Evolutionary conservation across 2,888 invertebrate genomes (phyloP), one percentile per base, ranked within the genome.

Genomic region (Harpalus rubripes): DNA sequence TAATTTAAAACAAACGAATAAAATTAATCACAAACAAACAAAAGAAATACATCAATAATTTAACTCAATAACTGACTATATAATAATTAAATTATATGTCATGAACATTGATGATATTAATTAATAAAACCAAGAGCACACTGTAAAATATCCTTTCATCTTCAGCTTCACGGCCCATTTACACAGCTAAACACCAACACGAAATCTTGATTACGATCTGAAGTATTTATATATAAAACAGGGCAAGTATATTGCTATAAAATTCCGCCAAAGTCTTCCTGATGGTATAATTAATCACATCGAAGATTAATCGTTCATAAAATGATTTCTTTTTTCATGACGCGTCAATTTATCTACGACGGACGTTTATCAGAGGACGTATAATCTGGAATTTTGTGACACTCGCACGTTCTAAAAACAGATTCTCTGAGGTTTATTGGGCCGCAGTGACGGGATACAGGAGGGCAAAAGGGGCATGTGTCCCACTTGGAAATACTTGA

Each of bases 241-340:
- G 56, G 56, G 22, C 58, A 44, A 78, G 32, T 78, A 26, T 56
- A 58, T 58, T 22, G 74, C 18, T 12, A 74, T 52, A 74, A 78
- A 58, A 78, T 58, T 78, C 78, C 58, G 58, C 78, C 78, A 58
- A 78, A 78, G 32, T 58, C 78, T 80, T 59, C 39, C 56, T 18
- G 78, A 63, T 84, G 65, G 26, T 52, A 84, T 84, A 84, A 84
- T 84, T 84, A 84, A 84, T 84, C 84, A 84, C 78, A 41, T 76
- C 18, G 65, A 84, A 84, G 84, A 84, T 85, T 85, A 85, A 85
- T 85, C 85, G 85, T 85, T 85, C 80, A 80, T 85, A 80, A 85
- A 85, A 85, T 79, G 79, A 85, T 85, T 85, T 85, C 85, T 85
- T 85, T 85, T 81, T 79, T 44, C 59, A 76, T 52, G 84, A 78